Conservation (phyloP, 1,140 invertebrate species). For the Hylaeus anthracinus region DNA sequence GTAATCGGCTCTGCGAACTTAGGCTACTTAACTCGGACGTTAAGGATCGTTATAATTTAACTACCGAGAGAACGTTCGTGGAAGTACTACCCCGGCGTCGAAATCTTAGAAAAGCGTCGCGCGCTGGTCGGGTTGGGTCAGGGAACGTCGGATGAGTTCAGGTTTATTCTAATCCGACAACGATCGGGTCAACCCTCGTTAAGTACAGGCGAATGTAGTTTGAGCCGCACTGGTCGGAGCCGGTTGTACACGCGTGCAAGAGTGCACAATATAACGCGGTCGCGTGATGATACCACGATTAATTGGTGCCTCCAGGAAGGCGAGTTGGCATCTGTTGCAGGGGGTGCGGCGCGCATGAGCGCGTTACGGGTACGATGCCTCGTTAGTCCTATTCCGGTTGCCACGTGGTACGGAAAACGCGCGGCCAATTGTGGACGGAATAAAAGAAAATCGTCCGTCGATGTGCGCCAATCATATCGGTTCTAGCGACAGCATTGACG, state of each 20-base stretch:
- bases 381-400: constrained; percentile 38
- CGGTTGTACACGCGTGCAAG: not conserved
- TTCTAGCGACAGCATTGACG: not conserved
- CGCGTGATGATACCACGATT: constrained; percentile 47
- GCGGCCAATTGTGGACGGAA: not conserved
- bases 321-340: constrained; percentile 4
- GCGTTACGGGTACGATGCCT: constrained; percentile 23
- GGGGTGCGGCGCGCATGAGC: not conserved
- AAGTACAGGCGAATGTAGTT: constrained; percentile 15
- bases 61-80: not conserved
- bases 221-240: not conserved
- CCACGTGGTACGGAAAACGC: constrained; percentile 41
- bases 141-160: not conserved
- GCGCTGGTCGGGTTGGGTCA: not conserved
- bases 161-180: constrained; percentile 5
- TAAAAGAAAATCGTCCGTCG: constrained; percentile 27
- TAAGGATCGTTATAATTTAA: too few species aligned
- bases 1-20: too few species aligned
- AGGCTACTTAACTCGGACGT: too few species aligned
- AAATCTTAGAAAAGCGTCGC: not conserved
- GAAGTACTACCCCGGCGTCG: not conserved
- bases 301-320: constrained; percentile 37
- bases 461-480: not conserved
- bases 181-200: constrained; percentile 35
- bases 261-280: constrained; percentile 22